Evolutionary conservation across 2,888 invertebrate genomes (phyloP).

Genomic region (Nowickia ferox): DNA sequence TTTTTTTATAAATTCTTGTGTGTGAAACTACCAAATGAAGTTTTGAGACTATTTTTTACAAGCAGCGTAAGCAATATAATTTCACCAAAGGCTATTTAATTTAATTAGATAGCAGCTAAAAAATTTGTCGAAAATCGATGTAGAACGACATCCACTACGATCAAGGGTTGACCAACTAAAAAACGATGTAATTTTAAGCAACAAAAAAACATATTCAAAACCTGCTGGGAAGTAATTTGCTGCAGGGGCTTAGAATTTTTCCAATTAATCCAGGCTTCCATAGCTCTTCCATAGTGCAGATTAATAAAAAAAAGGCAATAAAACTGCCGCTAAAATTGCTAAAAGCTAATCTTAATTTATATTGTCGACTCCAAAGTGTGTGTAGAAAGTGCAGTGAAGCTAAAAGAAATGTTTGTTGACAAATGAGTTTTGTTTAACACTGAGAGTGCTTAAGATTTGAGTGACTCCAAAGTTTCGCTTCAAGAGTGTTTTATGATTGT

Average conservation of each 20-base stretch:
- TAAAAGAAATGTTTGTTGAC: not conserved
- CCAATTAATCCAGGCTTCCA: not conserved
- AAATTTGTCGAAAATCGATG: too few species aligned
- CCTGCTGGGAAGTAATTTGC: slow-evolving; percentile 48
- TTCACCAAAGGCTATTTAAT: too few species aligned
- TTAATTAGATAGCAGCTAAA: too few species aligned
- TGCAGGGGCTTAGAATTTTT: slow-evolving; percentile 58
- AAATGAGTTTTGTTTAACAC: not conserved
- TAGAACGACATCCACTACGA: too few species aligned
- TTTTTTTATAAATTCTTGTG: too few species aligned
- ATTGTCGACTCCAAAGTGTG: slow-evolving; percentile 13
- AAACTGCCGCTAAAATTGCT: not conserved
- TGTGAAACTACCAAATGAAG: too few species aligned
- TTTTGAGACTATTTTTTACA: too few species aligned
- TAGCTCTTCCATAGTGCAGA: not conserved
- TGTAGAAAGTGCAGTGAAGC: slow-evolving; percentile 37
- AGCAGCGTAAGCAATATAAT: too few species aligned
- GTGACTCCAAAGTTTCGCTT: not conserved
- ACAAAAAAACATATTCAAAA: not conserved
- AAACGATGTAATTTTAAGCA: too few species aligned
- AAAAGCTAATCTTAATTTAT: not conserved
- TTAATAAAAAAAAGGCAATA: not conserved
- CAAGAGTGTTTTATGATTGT: not conserved
- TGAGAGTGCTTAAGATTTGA: not conserved
- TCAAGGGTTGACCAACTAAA: too few species aligned